Conservation (phyloP, 2,113 vertebrate genomes). For the Polypterus senegalus region DNA sequence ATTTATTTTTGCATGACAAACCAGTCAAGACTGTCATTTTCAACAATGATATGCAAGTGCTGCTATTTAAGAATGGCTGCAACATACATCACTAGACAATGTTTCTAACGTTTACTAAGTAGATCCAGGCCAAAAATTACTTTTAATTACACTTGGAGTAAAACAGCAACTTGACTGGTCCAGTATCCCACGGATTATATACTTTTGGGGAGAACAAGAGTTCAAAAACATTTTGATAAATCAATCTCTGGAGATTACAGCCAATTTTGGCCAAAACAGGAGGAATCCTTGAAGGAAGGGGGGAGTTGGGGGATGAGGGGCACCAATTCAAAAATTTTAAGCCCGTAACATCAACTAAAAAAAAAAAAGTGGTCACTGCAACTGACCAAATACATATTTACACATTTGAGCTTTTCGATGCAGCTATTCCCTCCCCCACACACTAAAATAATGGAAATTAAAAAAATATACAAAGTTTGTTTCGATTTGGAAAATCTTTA, state of each 20-base stretch:
- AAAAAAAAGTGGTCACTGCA: slow-evolving; percentile 62
- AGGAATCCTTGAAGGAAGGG: not conserved
- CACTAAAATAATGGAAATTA: slow-evolving; percentile 59
- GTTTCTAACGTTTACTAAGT: slow-evolving; percentile 13
- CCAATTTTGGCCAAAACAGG: slow-evolving; percentile 2
- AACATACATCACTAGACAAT: slow-evolving; percentile 30
- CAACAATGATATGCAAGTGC: slow-evolving; percentile 48
- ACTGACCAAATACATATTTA: slow-evolving; percentile 82
- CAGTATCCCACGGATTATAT: slow-evolving; percentile 8
- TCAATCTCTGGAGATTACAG: no score
- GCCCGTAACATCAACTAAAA: slow-evolving; percentile 66
- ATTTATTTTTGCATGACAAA: slow-evolving; percentile 23
- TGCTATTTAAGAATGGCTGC: slow-evolving; percentile 40
- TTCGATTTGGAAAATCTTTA: slow-evolving; percentile 26
- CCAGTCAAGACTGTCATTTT: slow-evolving; percentile 24
- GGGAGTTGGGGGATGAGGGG: not conserved
- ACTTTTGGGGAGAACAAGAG: no score
- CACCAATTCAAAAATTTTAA: slow-evolving; percentile 47
- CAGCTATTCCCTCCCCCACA: slow-evolving; percentile 31
- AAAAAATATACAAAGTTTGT: slow-evolving; percentile 48
- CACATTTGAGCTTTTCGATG: slow-evolving; percentile 53
- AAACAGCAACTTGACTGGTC: slow-evolving; percentile 18
- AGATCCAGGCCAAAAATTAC: slow-evolving; percentile 22
- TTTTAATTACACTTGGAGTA: slow-evolving; percentile 15
- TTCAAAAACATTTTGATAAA: no score